Evolutionary conservation across 2,113 vertebrate species (phyloP), one percentile per base, ranked within the genome.

Genomic region (Globicephala melas): DNA sequence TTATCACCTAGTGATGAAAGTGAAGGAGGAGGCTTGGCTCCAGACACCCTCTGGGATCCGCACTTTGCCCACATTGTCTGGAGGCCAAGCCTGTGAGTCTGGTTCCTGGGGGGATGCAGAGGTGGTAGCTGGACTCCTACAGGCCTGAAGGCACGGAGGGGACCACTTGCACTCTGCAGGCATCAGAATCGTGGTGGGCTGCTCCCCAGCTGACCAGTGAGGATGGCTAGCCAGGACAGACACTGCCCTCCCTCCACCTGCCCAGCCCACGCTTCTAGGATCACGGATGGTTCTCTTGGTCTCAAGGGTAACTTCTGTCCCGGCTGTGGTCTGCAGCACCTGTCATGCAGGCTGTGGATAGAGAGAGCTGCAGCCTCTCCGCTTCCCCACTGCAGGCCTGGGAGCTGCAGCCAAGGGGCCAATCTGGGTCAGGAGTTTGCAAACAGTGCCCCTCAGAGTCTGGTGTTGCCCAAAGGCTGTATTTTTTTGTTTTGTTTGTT

Each of bases 271-370:
- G 4, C 28, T 8, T 36, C 55, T 9, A 53, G 71, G 47, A 44
- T 7, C 15, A 25, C 0, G 8, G 50, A 25, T 33, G 63, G 21
- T 6, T 62, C 18, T 26, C 60, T 8, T 0, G 6, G 31, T 50
- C 28, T 21, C 15, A 17, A 3, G 41, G n/a, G 58, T 5, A 14
- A 26, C 38, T 4, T 60, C 23, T 28, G 36, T 63, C 60, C 71
- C 5, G 1, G 65, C 2, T 4, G 20, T 15, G 79, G 79, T 74
- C 74, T 55, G 23, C 5, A 13, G 47, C 47, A 12, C 23, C 33
- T 53, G 73, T 28, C 12, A 0, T 3, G 1, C 10, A 1, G 20
- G 36, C 41, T 9, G 26, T 71, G 33, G 17, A 26, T 4, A 38
- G 58, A 41, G 68, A 15, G 12, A 74, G 58, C n/a, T 1, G 14